Evolutionary conservation across 2,888 invertebrate genomes (phyloP), one percentile per base, ranked within the genome.

Genomic region (Drosophila anomelani): DNA sequence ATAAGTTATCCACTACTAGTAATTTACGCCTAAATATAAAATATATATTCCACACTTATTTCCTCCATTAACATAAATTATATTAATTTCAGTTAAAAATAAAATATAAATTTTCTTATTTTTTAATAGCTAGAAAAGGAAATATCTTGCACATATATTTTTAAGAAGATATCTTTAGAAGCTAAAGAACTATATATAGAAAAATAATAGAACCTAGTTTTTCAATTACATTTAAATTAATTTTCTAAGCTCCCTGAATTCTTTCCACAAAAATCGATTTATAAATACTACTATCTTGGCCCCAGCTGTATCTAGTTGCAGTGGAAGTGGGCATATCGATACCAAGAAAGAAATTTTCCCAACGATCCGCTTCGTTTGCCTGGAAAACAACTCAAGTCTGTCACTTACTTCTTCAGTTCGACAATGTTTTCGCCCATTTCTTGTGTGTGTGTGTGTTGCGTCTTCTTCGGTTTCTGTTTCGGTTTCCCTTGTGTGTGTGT

Each of bases 391-490:
- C 55, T 51, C 64, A 49, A 60, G 79, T 76, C 76, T 62, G 76
- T 74, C 59, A 60, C 64, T 73, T 73, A 49, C 57, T 54, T 38
- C 57, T 34, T 60, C 74, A 76, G 72, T 75, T 81, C 78, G 76
- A 80, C 85, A 76, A 76, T 77, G 64, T 75, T 81, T 84, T 79
- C 53, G 74, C 80, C 75, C 85, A 85, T 79, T 73, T 85, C 75
- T 59, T 47, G 75, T 20, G 20, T 67, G 44, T 67, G 44, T 59
- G 47, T 44, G 56, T 54, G 26, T 4, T 44, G 44, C 32, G 61
- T 61, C 38, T 67, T 67, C 67, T 41, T 53, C 51, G 34, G 69
- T 49, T 55, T 54, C 67, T 46, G 62, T 39, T 59, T 63, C 61
- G 51, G 59, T 58, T 41, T 46, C 80, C 77, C 57, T 59, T 77